Conservation (phyloP, 2,113 vertebrate genomes). For the Bagarius yarrelli region DNA sequence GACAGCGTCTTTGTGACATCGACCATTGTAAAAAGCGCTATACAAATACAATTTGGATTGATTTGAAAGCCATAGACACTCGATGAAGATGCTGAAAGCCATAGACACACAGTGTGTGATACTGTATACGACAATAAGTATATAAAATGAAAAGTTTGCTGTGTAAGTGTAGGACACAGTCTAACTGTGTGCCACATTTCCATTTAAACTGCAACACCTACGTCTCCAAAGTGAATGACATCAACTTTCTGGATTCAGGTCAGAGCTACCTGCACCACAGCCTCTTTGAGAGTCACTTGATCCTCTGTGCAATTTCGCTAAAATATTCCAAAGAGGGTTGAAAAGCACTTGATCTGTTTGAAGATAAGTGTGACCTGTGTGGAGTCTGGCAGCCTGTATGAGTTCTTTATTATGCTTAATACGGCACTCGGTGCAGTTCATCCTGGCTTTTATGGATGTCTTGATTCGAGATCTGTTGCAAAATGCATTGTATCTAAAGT, state of each 20-base stretch:
- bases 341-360: conserved; percentile 42
- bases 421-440: conserved; percentile 16
- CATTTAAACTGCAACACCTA: conserved; percentile 9
- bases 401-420: conserved; percentile 47
- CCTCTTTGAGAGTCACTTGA: background rate
- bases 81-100: too few relatives aligned
- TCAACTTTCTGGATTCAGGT: conserved; percentile 33
- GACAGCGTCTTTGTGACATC: too few relatives aligned
- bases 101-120: too few relatives aligned
- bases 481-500: conserved; percentile 22
- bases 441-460: conserved; percentile 15
- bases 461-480: conserved; percentile 10
- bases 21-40: too few relatives aligned
- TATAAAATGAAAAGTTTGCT: background rate
- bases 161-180: background rate
- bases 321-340: conserved; percentile 36
- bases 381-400: conserved; percentile 16
- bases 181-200: background rate
- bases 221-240: conserved; percentile 8
- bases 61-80: too few relatives aligned
- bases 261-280: conserved; percentile 16
- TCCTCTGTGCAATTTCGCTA: conserved; percentile 30
- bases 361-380: conserved; percentile 40
- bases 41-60: too few relatives aligned
- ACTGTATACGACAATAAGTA: too few relatives aligned